Evolutionary conservation across 2,888 invertebrate species (phyloP).

Genomic region (Petrolisthes manimaculis): DNA sequence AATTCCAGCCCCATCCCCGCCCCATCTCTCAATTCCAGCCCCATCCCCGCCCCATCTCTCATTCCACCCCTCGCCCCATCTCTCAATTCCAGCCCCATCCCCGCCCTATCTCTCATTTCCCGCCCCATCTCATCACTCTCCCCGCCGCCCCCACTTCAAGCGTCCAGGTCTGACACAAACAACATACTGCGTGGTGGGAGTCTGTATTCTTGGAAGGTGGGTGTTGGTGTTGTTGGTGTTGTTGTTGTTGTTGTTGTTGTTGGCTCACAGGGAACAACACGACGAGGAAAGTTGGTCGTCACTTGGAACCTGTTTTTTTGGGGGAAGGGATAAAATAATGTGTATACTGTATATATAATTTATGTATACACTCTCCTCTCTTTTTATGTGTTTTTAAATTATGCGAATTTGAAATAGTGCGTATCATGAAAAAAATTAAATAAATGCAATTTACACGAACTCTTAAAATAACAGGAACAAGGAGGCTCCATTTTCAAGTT

Average conservation of each 20-base stretch:
- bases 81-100: background rate
- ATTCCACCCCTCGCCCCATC: too few relatives aligned
- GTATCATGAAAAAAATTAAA: too few relatives aligned
- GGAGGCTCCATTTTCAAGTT: too few relatives aligned
- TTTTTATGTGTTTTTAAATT: background rate
- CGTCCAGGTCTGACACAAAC: conserved; percentile 94
- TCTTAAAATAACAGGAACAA: too few relatives aligned
- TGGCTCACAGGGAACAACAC: conserved; percentile 80
- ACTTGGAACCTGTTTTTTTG: conserved; percentile 48
- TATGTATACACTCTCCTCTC: too few relatives aligned
- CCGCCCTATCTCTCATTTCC: background rate
- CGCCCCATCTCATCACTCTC: background rate
- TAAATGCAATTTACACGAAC: too few relatives aligned
- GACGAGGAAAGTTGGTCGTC: conserved; percentile 89
- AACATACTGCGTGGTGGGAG: conserved; percentile 90
- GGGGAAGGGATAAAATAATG: background rate
- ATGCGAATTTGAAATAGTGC: background rate
- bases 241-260: conserved; percentile 68
- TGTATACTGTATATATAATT: background rate
- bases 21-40: background rate
- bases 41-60: too few relatives aligned
- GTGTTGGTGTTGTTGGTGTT: conserved; percentile 66
- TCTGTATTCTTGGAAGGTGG: conserved; percentile 82
- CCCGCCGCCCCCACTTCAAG: conserved; percentile 68
- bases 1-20: background rate